Base-by-base conservation (phyloP, 2,888 invertebrate genomes). In the Dermolepida albohirtum region DNA sequence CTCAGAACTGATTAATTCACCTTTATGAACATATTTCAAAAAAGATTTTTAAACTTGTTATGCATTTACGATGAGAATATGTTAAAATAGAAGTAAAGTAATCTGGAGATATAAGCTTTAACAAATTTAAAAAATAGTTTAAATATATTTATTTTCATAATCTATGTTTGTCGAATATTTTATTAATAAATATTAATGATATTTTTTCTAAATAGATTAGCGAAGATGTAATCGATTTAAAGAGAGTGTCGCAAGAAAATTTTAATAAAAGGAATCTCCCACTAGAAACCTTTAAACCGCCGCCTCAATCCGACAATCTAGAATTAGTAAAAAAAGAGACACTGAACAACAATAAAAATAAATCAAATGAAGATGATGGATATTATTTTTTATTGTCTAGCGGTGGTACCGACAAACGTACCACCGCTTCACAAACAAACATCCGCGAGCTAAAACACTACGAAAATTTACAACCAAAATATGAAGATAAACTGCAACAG, bases 381-480 rank as follows among this genome's bases (percentile, higher is more conserved):
- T 71, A 71, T 70, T 73, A 72, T 74, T 74, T 74, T 74, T 73
- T 74, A 74, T 74, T 67, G 71, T 69, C 71, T 74, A 75, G 75
- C 74, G 75, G 75, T 73, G 75, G 72, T 70, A 72, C 75, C 70
- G 73, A 72, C 63, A 68, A 72, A 70, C 70, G 75, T 73, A 68
- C 71, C 74, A 69, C 75, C 75, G 74, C 72, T 50, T 10, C 63
- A 8, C n/a, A 29, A 44, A 8, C 29, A 14, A 59, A 59, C 22
- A 12, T 22, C 6, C 44, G 43, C 29, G 59, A 44, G 29, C 44
- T 12, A 10, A 44, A 54, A 7, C 59, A 44, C 22, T 59, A 59
- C 44, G 44, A 43, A 12, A 59, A 59, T 12, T 34, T 59, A 44
- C 17, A 43, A 12, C 59, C 59, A 6, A 44, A 10, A 14, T 59